Evolutionary conservation across 2,888 invertebrate genomes (phyloP).

Genomic region (Xylocampa areola): DNA sequence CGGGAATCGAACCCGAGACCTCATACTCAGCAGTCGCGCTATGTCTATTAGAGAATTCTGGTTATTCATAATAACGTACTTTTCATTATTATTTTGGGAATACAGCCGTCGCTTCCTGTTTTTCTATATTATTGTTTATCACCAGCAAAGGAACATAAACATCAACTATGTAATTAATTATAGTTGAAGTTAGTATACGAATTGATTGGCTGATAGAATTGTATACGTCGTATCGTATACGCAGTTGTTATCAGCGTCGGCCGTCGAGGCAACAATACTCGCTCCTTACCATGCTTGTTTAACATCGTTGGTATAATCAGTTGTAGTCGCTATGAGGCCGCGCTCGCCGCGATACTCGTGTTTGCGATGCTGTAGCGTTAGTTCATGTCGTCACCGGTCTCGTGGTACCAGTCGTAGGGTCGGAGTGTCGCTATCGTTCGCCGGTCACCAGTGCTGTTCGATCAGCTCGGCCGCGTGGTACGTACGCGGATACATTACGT

Average conservation of each 20-base stretch:
- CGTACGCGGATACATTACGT: slow-evolving; percentile 70
- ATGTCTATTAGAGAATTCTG: no score
- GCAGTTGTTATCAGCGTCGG: slow-evolving; percentile 77
- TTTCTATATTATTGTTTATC: background rate
- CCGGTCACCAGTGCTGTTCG: slow-evolving; percentile 85
- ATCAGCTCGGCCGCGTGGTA: slow-evolving; percentile 82
- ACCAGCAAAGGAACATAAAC: background rate
- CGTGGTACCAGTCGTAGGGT: slow-evolving; percentile 83
- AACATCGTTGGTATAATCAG: slow-evolving; percentile 44
- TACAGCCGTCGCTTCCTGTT: background rate
- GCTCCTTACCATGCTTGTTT: slow-evolving; percentile 66
- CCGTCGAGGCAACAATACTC: slow-evolving; percentile 68
- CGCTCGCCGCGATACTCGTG: slow-evolving; percentile 43
- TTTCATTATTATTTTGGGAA: slow-evolving; percentile 1
- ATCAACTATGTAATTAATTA: background rate
- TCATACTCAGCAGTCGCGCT: no score
- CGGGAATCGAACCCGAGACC: no score
- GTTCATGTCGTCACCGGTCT: slow-evolving; percentile 66
- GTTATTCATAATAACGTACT: no score
- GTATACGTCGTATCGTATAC: slow-evolving; percentile 50
- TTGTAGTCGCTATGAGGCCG: slow-evolving; percentile 51
- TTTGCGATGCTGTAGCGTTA: slow-evolving; percentile 64
- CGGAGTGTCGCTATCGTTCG: slow-evolving; percentile 87
- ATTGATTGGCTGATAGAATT: slow-evolving; percentile 38
- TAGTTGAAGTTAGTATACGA: slow-evolving; percentile 2